phyloP scores from a whole-genome alignment of 2,113 vertebrate genomes.

The Zosterops japonicus region DNA sequence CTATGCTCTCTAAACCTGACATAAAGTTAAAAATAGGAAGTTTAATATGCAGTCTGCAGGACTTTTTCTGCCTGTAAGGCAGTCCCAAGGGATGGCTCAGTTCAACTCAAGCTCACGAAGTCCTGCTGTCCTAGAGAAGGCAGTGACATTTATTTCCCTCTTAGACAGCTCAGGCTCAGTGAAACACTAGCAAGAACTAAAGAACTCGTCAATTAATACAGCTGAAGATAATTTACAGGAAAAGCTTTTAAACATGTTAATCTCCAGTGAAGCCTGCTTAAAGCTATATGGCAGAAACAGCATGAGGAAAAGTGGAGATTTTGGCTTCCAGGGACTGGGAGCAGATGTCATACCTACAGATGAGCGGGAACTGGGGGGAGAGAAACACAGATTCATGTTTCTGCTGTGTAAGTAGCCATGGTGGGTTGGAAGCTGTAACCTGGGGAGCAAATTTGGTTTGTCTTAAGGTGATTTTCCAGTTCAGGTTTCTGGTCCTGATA shows the following conservation, averaged over 20 bases:
- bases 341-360: background rate
- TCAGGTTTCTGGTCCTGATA: background rate
- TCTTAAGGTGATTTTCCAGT: background rate
- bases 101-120: slow-evolving; percentile 15
- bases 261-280: background rate
- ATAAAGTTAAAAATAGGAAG: slow-evolving; percentile 64
- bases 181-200: background rate
- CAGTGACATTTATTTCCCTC: slow-evolving; percentile 11
- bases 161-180: background rate
- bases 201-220: background rate
- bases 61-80: slow-evolving; percentile 43
- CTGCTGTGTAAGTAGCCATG: background rate
- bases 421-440: background rate
- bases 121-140: slow-evolving; percentile 8
- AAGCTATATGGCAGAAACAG: background rate
- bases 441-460: rapidly evolving
- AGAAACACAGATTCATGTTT: background rate
- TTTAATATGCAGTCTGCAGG: slow-evolving; percentile 48
- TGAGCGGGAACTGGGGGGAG: background rate
- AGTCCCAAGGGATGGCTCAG: slow-evolving; percentile 34
- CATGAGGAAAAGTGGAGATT: background rate
- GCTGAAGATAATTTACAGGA: background rate
- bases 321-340: background rate
- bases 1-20: slow-evolving; percentile 36
- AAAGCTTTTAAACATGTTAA: background rate